Conservation (phyloP, 1,140 invertebrate genomes). For the Leptonema lineaticorne region DNA sequence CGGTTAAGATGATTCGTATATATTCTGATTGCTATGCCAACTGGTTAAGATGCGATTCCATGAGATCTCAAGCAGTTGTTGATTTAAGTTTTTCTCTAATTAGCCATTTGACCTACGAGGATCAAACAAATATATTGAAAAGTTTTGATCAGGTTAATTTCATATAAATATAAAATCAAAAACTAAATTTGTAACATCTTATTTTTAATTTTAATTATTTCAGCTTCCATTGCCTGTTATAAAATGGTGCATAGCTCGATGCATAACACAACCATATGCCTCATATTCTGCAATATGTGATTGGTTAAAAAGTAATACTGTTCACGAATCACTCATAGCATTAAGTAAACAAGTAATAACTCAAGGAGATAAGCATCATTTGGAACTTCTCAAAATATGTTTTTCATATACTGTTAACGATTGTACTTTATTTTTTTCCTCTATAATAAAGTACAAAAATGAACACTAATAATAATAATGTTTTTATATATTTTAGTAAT, state of each 20-base stretch:
- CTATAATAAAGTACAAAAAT: background rate
- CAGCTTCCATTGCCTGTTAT: conserved; percentile 42
- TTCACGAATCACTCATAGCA: conserved; percentile 48
- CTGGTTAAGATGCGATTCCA: conserved; percentile 51
- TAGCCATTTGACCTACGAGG: conserved; percentile 50
- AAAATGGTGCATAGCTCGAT: conserved; percentile 51
- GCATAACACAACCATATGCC: conserved; percentile 54
- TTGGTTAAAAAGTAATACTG: conserved; percentile 54
- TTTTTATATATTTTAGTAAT: conserved; percentile 47
- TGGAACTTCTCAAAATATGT: conserved; percentile 41
- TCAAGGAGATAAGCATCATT: conserved; percentile 42
- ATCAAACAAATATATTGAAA: conserved; percentile 56
- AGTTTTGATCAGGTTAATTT: conserved; percentile 52
- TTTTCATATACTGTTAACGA: conserved; percentile 35
- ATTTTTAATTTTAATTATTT: conserved; percentile 16
- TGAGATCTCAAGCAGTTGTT: conserved; percentile 53
- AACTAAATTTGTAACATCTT: background rate
- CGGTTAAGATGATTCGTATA: conserved; percentile 49
- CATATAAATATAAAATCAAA: background rate
- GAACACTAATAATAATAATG: background rate
- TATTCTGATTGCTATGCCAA: conserved; percentile 54
- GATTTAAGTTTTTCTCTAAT: conserved; percentile 63
- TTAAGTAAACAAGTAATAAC: conserved; percentile 49
- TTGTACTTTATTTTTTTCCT: conserved; percentile 19
- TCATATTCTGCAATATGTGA: conserved; percentile 52